A percentile compares a stretch with the other conserved stretches of the same genome.
phyloP scores from a whole-genome alignment of 1,140 invertebrate genomes.

The Hycleus cichorii region DNA sequence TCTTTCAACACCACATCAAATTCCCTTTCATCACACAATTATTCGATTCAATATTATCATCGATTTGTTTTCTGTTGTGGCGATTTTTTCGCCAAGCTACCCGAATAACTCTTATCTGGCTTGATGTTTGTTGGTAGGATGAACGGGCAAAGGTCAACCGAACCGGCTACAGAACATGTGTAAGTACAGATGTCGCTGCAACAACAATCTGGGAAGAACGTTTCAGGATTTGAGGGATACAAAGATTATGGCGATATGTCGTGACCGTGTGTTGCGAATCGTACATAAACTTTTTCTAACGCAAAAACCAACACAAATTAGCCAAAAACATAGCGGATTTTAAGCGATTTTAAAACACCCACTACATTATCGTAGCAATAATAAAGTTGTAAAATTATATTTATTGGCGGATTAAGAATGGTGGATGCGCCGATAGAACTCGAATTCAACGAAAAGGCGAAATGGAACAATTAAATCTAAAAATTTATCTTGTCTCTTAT shows the following conservation, averaged over 20 bases:
- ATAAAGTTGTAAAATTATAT: too few species aligned
- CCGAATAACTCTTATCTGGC: background rate
- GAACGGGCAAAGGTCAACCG: slow-evolving; percentile 2
- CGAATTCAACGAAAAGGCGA: too few species aligned
- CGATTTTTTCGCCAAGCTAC: background rate
- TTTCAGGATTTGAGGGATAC: slow-evolving; percentile 20
- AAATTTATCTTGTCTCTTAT: too few species aligned
- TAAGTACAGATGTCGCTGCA: slow-evolving; percentile 24
- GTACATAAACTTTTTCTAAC: slow-evolving; percentile 16
- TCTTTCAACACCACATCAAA: slow-evolving; percentile 1
- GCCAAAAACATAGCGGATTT: slow-evolving; percentile 11
- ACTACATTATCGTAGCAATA: too few species aligned
- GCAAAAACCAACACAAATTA: slow-evolving; percentile 10
- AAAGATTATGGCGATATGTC: slow-evolving; percentile 28
- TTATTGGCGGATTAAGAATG: too few species aligned
- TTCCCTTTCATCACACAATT: background rate
- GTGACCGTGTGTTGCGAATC: slow-evolving; percentile 23
- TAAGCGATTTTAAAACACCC: background rate
- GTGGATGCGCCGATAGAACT: too few species aligned
- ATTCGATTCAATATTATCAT: background rate
- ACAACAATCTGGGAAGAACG: slow-evolving; percentile 3
- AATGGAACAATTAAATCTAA: too few species aligned
- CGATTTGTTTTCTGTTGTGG: background rate
- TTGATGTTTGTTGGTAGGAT: slow-evolving; percentile 2
- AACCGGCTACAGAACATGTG: slow-evolving; percentile 14